phyloP scores from a whole-genome alignment of 2,113 vertebrate species.

The Climacteris rufus region DNA sequence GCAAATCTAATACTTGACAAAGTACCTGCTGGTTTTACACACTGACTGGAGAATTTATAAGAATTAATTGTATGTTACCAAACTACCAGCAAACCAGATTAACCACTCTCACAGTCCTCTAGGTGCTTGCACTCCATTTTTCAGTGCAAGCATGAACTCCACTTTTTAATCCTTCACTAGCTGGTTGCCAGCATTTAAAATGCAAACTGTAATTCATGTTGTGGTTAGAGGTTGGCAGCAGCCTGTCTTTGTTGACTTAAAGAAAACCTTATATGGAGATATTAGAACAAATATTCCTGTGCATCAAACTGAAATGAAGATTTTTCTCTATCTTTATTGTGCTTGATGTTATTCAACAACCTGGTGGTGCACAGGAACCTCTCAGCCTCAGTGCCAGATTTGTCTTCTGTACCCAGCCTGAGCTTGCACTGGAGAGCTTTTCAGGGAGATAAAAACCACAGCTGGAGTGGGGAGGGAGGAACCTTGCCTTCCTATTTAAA shows the following conservation, averaged over 20 bases:
- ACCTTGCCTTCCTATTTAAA: background rate
- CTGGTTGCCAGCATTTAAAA: slow-evolving; percentile 22
- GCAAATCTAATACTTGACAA: background rate
- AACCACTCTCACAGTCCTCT: background rate
- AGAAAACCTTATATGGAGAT: slow-evolving; percentile 43
- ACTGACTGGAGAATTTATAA: background rate
- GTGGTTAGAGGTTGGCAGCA: slow-evolving; percentile 45
- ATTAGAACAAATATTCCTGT: background rate
- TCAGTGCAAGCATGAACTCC: background rate
- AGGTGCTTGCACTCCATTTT: background rate
- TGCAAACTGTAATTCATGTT: background rate
- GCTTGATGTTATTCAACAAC: background rate
- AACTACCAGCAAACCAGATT: background rate
- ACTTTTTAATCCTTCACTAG: background rate
- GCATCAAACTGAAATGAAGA: background rate
- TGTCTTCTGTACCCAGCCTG: background rate
- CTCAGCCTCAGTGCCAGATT: background rate
- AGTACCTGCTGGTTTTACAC: background rate
- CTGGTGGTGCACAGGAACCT: background rate
- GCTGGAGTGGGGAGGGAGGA: background rate
- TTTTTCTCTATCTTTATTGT: background rate
- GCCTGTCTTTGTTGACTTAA: slow-evolving; percentile 27
- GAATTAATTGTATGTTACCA: background rate
- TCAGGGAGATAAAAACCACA: background rate
- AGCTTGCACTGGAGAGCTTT: background rate